Evolutionary conservation across 1,140 invertebrate genomes (phyloP).

Genomic region (Calephelis virginiensis): DNA sequence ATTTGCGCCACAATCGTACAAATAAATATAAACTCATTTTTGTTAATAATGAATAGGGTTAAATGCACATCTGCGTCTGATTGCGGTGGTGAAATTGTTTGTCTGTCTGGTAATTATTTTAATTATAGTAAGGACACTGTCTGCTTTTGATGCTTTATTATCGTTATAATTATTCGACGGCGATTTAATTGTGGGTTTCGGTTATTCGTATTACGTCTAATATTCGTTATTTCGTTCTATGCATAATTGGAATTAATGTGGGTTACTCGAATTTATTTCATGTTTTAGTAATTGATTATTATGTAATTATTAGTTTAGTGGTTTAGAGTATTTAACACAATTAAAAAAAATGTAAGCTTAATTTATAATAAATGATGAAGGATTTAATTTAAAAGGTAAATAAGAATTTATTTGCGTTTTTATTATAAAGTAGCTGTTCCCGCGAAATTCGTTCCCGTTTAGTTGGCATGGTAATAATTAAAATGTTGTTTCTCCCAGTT

Average conservation of each 20-base stretch:
- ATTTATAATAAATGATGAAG: too few relatives aligned
- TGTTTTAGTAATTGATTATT: too few relatives aligned
- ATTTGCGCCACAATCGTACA: constrained; percentile 45
- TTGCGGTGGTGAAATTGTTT: constrained; percentile 65
- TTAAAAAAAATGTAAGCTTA: too few relatives aligned
- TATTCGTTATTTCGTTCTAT: background rate
- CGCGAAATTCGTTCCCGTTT: too few relatives aligned
- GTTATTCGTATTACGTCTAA: constrained; percentile 9
- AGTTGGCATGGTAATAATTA: too few relatives aligned
- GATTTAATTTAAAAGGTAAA: too few relatives aligned
- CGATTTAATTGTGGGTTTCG: constrained; percentile 13
- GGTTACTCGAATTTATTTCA: constrained; percentile 8
- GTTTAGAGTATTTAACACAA: background rate
- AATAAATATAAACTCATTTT: constrained; percentile 74
- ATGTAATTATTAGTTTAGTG: too few relatives aligned
- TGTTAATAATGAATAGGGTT: constrained; percentile 69
- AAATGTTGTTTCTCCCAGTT: too few relatives aligned
- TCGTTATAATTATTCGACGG: constrained; percentile 32
- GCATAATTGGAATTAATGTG: constrained; percentile 21
- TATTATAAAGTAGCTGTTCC: too few relatives aligned
- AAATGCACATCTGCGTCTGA: constrained; percentile 67
- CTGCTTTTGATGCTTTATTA: constrained; percentile 60
- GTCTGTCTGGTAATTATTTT: constrained; percentile 67
- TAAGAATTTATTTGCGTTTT: too few relatives aligned
- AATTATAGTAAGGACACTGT: constrained; percentile 60